Conservation (phyloP, 2,113 vertebrate genomes). For the Capra hircus region DNA sequence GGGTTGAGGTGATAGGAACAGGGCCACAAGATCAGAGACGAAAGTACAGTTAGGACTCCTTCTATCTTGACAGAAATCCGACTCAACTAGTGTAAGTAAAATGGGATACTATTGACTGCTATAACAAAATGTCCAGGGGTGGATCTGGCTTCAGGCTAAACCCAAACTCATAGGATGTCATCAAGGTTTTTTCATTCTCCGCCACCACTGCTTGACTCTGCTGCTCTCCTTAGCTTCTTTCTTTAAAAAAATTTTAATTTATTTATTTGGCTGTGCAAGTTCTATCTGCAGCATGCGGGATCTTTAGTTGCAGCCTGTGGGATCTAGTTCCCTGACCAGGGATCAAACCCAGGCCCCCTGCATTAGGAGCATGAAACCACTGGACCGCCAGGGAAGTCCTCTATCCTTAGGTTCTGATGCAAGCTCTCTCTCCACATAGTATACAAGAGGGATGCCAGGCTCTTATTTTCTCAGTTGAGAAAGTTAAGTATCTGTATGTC, state of each 20-base stretch:
- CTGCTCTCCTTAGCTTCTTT: background rate
- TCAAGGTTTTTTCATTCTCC: background rate
- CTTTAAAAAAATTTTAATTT: background rate
- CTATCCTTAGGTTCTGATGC: background rate
- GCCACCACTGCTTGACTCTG: background rate
- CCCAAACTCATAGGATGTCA: background rate
- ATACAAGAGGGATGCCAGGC: background rate
- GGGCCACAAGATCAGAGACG: background rate
- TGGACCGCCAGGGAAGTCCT: background rate
- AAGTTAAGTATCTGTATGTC: background rate
- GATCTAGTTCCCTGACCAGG: background rate
- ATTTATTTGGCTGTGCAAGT: background rate
- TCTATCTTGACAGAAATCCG: background rate
- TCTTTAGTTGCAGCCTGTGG: background rate
- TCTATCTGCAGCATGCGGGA: background rate
- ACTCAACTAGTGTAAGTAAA: background rate
- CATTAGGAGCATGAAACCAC: background rate
- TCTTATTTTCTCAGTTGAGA: background rate
- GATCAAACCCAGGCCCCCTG: background rate
- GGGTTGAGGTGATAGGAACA: background rate
- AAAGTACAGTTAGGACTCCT: background rate
- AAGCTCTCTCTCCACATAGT: background rate
- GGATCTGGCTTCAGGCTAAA: background rate
- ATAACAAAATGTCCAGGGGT: background rate
- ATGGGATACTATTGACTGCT: background rate